phyloP scores from a whole-genome alignment of 2,888 invertebrate species.

The Clistopyga incitator region DNA sequence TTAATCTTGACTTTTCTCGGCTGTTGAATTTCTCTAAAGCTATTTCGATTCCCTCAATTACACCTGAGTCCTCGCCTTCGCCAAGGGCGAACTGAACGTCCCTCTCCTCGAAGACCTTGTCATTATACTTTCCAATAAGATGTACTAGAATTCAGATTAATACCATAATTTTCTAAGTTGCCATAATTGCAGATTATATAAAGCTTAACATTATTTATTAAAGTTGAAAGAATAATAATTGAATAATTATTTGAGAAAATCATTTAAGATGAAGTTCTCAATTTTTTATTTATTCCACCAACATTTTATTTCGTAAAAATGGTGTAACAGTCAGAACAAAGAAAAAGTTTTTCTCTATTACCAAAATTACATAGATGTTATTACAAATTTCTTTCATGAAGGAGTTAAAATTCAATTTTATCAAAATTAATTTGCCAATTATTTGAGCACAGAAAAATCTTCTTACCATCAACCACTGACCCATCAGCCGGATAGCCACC shows the following conservation, averaged over 20 bases:
- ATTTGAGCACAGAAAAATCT: not conserved
- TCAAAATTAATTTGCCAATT: not conserved
- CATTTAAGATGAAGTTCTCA: too few relatives aligned
- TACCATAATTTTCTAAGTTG: too few relatives aligned
- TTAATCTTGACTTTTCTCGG: constrained; percentile 91
- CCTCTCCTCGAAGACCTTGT: constrained; percentile 91
- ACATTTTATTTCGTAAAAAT: too few relatives aligned
- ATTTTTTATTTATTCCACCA: too few relatives aligned
- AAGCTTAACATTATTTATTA: not conserved
- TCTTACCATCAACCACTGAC: constrained; percentile 91
- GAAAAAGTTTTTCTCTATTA: too few relatives aligned
- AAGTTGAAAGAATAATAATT: not conserved
- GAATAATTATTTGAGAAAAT: too few relatives aligned
- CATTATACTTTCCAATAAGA: constrained; percentile 89
- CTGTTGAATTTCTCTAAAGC: constrained; percentile 93
- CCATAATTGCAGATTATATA: not conserved
- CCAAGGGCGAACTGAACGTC: constrained; percentile 94
- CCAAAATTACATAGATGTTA: too few relatives aligned
- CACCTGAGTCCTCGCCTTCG: constrained; percentile 91
- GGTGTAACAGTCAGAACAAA: too few relatives aligned
- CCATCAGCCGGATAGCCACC: constrained; percentile 92
- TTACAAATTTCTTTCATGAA: not conserved
- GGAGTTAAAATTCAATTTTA: not conserved
- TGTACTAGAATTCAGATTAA: constrained; percentile 87
- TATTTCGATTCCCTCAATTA: constrained; percentile 93